phyloP scores from a whole-genome alignment of 2,113 vertebrate genomes.

The Syngnathus scovelli region DNA sequence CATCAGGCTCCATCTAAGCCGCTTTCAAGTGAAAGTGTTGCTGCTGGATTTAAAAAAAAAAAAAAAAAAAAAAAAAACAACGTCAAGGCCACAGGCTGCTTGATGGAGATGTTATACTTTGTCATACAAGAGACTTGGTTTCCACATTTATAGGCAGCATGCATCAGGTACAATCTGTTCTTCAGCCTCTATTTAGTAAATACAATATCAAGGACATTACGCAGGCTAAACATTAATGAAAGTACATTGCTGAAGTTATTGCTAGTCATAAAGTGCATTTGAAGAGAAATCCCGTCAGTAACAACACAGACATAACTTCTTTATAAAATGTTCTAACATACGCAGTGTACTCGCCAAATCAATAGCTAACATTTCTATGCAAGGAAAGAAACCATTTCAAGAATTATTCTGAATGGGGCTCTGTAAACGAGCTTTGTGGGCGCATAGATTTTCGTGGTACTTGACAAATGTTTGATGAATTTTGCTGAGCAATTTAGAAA shows the following conservation, averaged over 20 bases:
- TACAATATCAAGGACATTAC: neutral
- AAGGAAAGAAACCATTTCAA: neutral
- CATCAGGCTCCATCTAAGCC: constrained; percentile 49
- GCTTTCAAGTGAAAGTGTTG: constrained; percentile 40
- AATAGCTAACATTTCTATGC: neutral
- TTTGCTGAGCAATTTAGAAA: constrained; percentile 36
- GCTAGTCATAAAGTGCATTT: neutral
- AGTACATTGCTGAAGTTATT: constrained; percentile 1
- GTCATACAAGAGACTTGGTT: constrained; percentile 38
- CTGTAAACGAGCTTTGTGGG: constrained; percentile 19
- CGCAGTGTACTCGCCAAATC: neutral
- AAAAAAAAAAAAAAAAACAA: constrained; percentile 25
- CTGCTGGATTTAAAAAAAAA: neutral
- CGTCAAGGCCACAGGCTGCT: constrained; percentile 47
- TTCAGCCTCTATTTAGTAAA: neutral
- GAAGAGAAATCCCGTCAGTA: neutral
- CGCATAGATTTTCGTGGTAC: constrained; percentile 25
- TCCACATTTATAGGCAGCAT: neutral
- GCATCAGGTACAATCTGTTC: neutral
- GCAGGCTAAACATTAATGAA: neutral
- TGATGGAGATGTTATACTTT: constrained; percentile 33
- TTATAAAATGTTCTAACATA: neutral
- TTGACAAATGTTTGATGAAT: constrained; percentile 19
- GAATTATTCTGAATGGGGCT: constrained; percentile 6
- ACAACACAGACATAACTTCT: neutral